Evolutionary conservation across 2,113 vertebrate genomes (phyloP), one percentile per base, ranked within the genome.

Genomic region (Heterochromis multidens): DNA sequence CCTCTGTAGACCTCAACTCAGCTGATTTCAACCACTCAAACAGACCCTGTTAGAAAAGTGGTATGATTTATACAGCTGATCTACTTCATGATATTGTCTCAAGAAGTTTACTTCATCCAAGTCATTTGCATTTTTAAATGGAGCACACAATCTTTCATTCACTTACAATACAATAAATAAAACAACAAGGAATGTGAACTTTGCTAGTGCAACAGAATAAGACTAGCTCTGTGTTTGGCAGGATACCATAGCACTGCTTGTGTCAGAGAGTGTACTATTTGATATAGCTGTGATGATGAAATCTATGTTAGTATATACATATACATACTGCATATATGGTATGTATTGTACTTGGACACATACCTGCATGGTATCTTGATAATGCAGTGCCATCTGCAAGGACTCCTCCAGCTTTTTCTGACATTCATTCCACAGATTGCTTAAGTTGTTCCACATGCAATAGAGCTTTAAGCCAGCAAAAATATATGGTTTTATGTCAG

Each of bases 341-440:
- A 25, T 63, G 17, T 17, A n/a, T 16, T 58, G 17, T n/a, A 31
- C 3, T 25, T n/a, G 23, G 13, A 25, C 49, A 85, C 93, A 67
- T 80, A 97, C 97, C 97, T 97, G 96, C 96, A 97, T 95, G 1
- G 94, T 95, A 81, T 97, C 97, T 88, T 97, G 97, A 93, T 97
- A 96, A 58, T 90, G 87, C 49, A 97, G 52, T 0, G 95, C 86
- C 23, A 96, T 93, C 92, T 96, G 96, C 70, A 97, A 91, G 79
- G 96, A 96, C 63, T 97, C 97, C 92, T 97, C 96, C 25, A 97
- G 93, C 83, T 95, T 97, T 79, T 82, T 86, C 78, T 96, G 91
- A 35, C 96, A 95, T 86, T 97, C 97, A 0, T 79, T 95, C 97
- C 97, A 97, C 31, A 92, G 93, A 90, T 95, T 96, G 92, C 89